Evolutionary conservation across 2,113 vertebrate genomes (phyloP).

Genomic region (Plectropomus leopardus): DNA sequence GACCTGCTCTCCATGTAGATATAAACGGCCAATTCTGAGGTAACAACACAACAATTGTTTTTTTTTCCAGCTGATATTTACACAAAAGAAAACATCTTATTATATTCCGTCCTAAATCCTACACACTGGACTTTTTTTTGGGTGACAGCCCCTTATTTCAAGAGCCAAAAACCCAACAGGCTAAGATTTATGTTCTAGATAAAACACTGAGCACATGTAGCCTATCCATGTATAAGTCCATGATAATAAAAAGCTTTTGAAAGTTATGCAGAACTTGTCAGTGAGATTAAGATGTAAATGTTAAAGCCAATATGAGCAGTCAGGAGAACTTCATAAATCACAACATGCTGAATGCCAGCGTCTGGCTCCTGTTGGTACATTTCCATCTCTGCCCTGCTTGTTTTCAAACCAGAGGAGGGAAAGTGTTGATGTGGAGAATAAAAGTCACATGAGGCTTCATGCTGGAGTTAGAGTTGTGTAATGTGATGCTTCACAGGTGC

Average conservation of each 20-base stretch:
- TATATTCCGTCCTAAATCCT: too few relatives aligned
- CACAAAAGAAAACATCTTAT: too few relatives aligned
- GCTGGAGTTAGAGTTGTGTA: background rate
- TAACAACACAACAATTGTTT: too few relatives aligned
- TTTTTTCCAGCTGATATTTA: too few relatives aligned
- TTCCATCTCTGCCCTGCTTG: background rate
- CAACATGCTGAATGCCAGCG: background rate
- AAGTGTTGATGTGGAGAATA: background rate
- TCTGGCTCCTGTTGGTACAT: background rate
- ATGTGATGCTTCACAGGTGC: background rate
- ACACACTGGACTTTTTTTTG: too few relatives aligned
- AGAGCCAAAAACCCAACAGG: too few relatives aligned
- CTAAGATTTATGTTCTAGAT: too few relatives aligned
- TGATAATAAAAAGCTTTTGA: conserved; percentile 1
- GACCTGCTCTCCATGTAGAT: too few relatives aligned
- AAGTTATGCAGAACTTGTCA: background rate
- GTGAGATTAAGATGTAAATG: background rate
- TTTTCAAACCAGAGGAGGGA: background rate
- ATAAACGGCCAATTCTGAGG: too few relatives aligned
- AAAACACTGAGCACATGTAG: too few relatives aligned
- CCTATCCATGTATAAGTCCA: too few relatives aligned
- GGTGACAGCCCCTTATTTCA: too few relatives aligned
- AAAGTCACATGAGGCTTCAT: background rate
- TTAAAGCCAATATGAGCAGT: background rate
- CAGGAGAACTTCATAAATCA: background rate